Evolutionary conservation across 2,797 vertebrate genomes (phyloP).

Genomic region (Hyperoplus lanceolatus): DNA sequence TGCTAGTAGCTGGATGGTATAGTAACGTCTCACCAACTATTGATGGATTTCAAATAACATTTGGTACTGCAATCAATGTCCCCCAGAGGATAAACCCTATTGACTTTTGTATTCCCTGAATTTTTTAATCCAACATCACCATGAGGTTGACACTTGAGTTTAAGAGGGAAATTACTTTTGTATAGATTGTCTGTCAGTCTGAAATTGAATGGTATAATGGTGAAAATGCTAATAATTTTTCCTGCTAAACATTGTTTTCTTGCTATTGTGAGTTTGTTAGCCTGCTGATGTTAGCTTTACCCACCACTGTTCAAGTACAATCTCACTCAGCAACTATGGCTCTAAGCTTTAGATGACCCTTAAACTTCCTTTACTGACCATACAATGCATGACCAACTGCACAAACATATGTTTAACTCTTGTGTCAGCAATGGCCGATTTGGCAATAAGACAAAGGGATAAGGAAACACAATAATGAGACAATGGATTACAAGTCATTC

Average conservation of each 20-base stretch:
- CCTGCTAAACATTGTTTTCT: not conserved
- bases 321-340: not conserved
- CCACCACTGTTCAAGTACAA: not conserved
- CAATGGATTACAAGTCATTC: constrained; percentile 6
- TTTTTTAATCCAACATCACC: not conserved
- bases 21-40: not conserved
- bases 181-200: not conserved
- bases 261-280: not conserved
- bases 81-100: not conserved
- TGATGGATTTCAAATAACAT: not conserved
- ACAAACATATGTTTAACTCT: not conserved
- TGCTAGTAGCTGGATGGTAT: no score
- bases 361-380: not conserved
- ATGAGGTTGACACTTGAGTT: not conserved
- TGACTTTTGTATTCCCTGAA: not conserved
- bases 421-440: not conserved
- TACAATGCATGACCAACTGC: not conserved
- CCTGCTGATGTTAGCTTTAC: not conserved
- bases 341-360: constrained; percentile 1
- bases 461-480: not conserved
- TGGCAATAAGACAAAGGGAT: not conserved
- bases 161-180: not conserved
- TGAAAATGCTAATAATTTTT: no score
- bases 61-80: not conserved
- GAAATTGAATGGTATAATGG: no score